Base-by-base conservation (phyloP, 2,797 vertebrate species). In the Phrynocephalus vlangalii region DNA sequence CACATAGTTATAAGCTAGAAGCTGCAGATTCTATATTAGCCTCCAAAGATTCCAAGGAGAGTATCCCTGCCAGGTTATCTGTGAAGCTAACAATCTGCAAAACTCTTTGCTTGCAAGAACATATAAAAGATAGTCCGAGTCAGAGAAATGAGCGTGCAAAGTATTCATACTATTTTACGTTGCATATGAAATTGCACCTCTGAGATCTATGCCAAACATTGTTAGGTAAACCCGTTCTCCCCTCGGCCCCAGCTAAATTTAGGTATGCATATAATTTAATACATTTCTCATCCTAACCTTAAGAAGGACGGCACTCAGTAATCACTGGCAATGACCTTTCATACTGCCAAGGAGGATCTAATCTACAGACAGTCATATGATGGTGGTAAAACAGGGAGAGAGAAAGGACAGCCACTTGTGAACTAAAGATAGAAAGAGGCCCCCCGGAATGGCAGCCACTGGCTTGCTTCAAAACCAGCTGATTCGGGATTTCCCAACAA, bases 361-460 rank as follows among this genome's bases (percentile, higher is more conserved):
- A 79, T 73, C 67, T 86, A 84, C 82, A 84, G 89, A 92, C 93
- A 85, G 84, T 94, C 95, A 94, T 90, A 93, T 94, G 95, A 95
- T 92, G 0, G 1, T 83, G 82, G 72, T 77, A 89, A 94, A 94
- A 88, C 30, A 24, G 4, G 56, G 33, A 72, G 67, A 48, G 5
- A 73, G 76, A 82, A 60, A 3, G 20, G 3, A 85, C 86, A 87
- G 86, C 86, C 85, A 78, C 83, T 88, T 50, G 63, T 0, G 15
- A 67, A 86, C 92, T 95, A 95, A 94, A 94, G 82, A 95, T 95
- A 96, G 93, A 73, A 82, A 86, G 86, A 63, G 75, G 72, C 33
- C 87, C 88, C 38, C 90, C 77, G 6, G 0, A 71, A 26, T 84
- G 92, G 85, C 93, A 91, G 92, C 92, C 9, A 13, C 52, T 6